A percentile compares a stretch with the other conserved stretches of the same genome.
Evolutionary conservation across 2,888 invertebrate genomes (phyloP).

Genomic region (Pseudoips prasinana): DNA sequence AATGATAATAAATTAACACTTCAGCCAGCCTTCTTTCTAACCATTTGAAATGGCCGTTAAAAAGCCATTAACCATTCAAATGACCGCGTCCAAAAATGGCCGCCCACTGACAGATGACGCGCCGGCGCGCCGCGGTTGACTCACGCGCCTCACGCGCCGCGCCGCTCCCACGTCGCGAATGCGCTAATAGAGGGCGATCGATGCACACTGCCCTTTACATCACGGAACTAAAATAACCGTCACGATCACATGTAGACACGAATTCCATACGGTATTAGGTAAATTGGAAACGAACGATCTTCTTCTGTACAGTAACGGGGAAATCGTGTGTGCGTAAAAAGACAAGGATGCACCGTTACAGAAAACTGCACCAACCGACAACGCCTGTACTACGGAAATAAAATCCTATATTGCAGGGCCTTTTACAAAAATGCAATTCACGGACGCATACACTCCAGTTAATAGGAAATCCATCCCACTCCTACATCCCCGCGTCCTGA

Average conservation of each 20-base stretch:
- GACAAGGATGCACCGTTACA: too few relatives aligned
- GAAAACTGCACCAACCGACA: too few relatives aligned
- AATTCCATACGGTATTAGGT: background rate
- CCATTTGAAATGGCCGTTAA: constrained; percentile 26
- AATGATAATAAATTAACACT: too few relatives aligned
- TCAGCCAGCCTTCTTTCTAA: too few relatives aligned
- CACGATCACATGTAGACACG: constrained; percentile 17
- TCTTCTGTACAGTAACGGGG: too few relatives aligned
- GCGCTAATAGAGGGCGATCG: constrained; percentile 34
- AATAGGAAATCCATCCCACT: too few relatives aligned
- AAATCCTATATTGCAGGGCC: too few relatives aligned
- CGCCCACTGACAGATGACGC: constrained; percentile 28
- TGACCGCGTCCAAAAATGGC: constrained; percentile 32
- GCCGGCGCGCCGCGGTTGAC: constrained; percentile 11
- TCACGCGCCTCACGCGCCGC: constrained; percentile 20
- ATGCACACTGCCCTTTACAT: constrained; percentile 28
- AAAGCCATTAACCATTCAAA: constrained; percentile 1
- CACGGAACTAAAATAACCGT: constrained; percentile 20
- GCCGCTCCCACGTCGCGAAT: constrained; percentile 35
- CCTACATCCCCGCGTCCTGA: too few relatives aligned
- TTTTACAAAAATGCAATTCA: too few relatives aligned
- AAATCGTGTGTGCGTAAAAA: too few relatives aligned
- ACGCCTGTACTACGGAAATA: too few relatives aligned
- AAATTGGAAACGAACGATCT: background rate
- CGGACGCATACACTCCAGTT: too few relatives aligned